phyloP scores from a whole-genome alignment of 1,140 invertebrate species.

The Rhynchophorus ferrugineus region DNA sequence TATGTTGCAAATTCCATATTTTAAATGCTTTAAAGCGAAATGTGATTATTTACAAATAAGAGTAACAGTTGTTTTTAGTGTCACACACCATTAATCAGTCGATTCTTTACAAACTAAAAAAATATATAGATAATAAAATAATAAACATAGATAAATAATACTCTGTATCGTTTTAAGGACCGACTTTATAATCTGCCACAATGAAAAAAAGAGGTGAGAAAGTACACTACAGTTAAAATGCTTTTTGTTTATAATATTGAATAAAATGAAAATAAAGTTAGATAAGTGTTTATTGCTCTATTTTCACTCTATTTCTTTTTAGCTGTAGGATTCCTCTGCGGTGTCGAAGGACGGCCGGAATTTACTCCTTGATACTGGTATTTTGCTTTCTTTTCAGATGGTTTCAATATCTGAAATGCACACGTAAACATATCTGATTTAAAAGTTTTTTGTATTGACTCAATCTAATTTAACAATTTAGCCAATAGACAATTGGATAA shows the following conservation, averaged over 20 bases:
- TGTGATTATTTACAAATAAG: slow-evolving; percentile 12
- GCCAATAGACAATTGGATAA: too few relatives aligned
- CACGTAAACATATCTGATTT: too few relatives aligned
- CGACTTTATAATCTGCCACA: slow-evolving; percentile 7
- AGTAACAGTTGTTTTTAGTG: slow-evolving; percentile 4
- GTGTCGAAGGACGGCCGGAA: slow-evolving; percentile 74
- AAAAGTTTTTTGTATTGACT: too few relatives aligned
- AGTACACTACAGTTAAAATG: slow-evolving; percentile 16
- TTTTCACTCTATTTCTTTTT: slow-evolving; percentile 68
- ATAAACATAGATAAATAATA: slow-evolving; percentile 7
- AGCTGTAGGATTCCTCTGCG: slow-evolving; percentile 66
- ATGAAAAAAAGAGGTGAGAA: not conserved
- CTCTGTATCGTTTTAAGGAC: slow-evolving; percentile 12
- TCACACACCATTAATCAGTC: slow-evolving; percentile 6
- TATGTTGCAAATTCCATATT: slow-evolving; percentile 11
- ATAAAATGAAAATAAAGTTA: slow-evolving; percentile 16
- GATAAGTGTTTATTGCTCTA: slow-evolving; percentile 10
- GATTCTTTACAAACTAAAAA: slow-evolving; percentile 10
- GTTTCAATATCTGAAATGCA: slow-evolving; percentile 91
- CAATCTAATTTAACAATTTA: too few relatives aligned
- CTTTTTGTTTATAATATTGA: slow-evolving; percentile 9
- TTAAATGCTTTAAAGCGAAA: slow-evolving; percentile 14
- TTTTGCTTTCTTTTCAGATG: slow-evolving; percentile 98
- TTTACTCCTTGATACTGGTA: slow-evolving; percentile 91
- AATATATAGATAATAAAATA: not conserved